These are phyloP conservation scores for Nyctibius grandis DNA, from an alignment of 2,797 vertebrate genomes.

Conservation along the genomic window DNA sequence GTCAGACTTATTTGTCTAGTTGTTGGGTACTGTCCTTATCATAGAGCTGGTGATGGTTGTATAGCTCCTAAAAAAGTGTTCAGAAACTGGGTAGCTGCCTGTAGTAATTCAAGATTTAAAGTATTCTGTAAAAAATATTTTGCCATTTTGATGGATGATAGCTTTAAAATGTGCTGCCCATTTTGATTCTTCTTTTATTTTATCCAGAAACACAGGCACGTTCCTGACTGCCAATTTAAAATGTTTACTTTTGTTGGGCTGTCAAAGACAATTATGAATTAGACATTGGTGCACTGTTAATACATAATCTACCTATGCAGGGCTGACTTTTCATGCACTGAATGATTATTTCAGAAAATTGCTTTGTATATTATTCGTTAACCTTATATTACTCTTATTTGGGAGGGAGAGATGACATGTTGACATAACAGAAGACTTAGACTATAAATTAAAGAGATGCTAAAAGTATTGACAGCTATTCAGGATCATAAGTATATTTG, in stretches of 20 bases:
- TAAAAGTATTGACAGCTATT: background rate
- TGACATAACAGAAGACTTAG: background rate
- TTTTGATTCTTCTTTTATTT: background rate
- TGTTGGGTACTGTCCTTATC: background rate
- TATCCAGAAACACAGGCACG: background rate
- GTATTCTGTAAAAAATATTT: background rate
- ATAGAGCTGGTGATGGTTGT: background rate
- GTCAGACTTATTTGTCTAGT: background rate
- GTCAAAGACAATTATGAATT: constrained; percentile 9
- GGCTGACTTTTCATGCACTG: background rate
- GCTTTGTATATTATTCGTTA: background rate
- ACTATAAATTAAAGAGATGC: background rate
- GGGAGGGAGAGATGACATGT: background rate
- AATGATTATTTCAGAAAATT: background rate
- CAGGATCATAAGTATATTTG: background rate
- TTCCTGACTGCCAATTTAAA: background rate
- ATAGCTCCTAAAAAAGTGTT: background rate
- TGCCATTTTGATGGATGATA: background rate
- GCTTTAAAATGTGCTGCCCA: background rate
- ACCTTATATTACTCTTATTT: background rate
- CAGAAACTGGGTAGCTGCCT: background rate
- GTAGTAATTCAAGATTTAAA: background rate
- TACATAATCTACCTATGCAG: background rate
- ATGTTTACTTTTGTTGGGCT: background rate
- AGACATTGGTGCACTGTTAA: background rate